Base-by-base conservation (phyloP, 2,888 invertebrate genomes). In the Hirtodrosophila cameraria region DNA sequence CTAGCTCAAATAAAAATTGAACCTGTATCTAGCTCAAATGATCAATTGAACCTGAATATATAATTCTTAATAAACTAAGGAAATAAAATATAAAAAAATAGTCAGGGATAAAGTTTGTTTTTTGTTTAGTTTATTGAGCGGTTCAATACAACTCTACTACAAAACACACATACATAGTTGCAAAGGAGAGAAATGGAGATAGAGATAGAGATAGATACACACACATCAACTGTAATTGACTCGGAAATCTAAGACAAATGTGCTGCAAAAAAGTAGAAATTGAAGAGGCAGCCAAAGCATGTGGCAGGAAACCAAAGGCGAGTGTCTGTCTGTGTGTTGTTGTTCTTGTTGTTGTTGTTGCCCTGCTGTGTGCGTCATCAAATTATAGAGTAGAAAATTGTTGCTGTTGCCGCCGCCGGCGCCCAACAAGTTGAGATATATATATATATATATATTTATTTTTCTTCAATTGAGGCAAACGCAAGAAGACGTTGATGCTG, bases 171-270 rank as follows among this genome's bases (percentile, higher is more conserved):
- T 18, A 31, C 27, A 30, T 7, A n/a, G 2, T 18, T 9, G 28
- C 13, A 13, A 2, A 9, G 5, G 12, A 13, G 31, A 20, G 11
- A 8, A 3, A 23, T 7, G n/a, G n/a, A n/a, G n/a, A n/a, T n/a
- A n/a, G n/a, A n/a, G n/a, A n/a, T n/a, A n/a, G n/a, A 25, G 28
- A 46, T 25, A 50, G 7, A 41, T 1, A 20, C 5, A 61, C 75
- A 53, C 62, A 69, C 67, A 65, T 75, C 66, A 81, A 67, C 75
- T 84, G 75, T 84, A 84, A 80, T 84, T 80, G 85, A 84, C 78
- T 75, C 75, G 82, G 78, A 77, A 84, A 75, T 84, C 63, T 68
- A 64, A 74, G 78, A 75, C 67, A 84, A 77, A 80, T 84, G 71
- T 75, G 72, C 52, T 54, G 49, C 69, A 78, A 74, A 52, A 45